Conservation (phyloP, 2,113 vertebrate species). For the Campylomormyrus tamandua region DNA sequence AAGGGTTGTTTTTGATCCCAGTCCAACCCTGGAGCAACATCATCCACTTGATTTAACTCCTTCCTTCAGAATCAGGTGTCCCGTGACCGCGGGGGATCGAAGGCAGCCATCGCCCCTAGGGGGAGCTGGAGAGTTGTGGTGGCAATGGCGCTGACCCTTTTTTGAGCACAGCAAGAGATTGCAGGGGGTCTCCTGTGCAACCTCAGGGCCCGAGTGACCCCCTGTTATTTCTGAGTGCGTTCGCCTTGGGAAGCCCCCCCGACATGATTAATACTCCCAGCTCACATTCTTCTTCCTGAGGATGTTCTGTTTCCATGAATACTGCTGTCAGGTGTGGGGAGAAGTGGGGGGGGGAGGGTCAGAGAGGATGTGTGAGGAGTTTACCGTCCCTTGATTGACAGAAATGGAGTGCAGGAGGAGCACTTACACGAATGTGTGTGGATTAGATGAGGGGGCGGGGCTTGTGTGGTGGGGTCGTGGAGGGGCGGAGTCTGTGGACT, state of each 20-base stretch:
- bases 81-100: background rate
- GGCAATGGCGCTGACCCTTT: background rate
- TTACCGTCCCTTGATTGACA: background rate
- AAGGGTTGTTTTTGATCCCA: background rate
- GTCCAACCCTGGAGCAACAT: background rate
- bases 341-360: background rate
- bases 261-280: constrained; percentile 25
- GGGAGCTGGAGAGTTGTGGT: background rate
- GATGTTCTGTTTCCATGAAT: constrained; percentile 17
- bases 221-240: constrained; percentile 46
- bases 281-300: constrained; percentile 15
- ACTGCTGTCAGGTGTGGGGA: background rate
- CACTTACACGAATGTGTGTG: background rate
- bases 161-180: constrained; percentile 15
- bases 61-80: background rate
- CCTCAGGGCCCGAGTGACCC: constrained; percentile 25
- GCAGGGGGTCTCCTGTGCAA: constrained; percentile 20
- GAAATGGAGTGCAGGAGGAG: background rate
- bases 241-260: constrained; percentile 23
- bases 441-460: background rate
- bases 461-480: background rate
- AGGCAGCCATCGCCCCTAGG: background rate
- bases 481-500: background rate
- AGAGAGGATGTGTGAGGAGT: background rate
- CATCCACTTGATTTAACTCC: background rate